A percentile compares a stretch with the other conserved stretches of the same genome.
phyloP scores from a whole-genome alignment of 2,113 vertebrate species.

The Amia ocellicauda region DNA sequence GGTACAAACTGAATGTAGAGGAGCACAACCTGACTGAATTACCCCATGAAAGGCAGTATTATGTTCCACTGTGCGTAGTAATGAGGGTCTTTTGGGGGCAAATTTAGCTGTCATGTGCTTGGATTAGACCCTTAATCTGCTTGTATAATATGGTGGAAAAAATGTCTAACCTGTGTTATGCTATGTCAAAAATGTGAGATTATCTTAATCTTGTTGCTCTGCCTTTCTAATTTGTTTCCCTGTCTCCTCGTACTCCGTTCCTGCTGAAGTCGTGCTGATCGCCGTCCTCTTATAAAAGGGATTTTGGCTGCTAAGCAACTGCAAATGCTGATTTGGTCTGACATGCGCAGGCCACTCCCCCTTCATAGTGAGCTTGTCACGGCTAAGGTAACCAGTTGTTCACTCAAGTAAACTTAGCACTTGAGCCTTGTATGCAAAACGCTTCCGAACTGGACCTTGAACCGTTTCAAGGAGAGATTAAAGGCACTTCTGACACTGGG shows the following conservation, averaged over 20 bases:
- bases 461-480: conserved; percentile 16
- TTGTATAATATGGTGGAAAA: neutral
- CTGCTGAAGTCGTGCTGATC: conserved; percentile 37
- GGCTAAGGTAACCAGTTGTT: conserved; percentile 53
- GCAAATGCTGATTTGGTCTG: conserved; percentile 50
- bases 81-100: neutral
- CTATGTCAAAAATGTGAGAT: conserved; percentile 11
- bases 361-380: conserved; percentile 33
- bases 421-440: conserved; percentile 27
- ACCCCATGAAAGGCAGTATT: neutral
- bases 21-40: neutral
- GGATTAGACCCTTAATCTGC: conserved; percentile 1
- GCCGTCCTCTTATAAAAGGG: conserved; percentile 47
- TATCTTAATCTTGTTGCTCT: conserved; percentile 1
- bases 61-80: neutral
- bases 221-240: conserved; percentile 27
- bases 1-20: neutral
- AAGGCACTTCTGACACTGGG: conserved; percentile 16
- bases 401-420: conserved; percentile 43
- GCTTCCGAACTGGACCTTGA: conserved; percentile 45
- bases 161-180: conserved; percentile 18
- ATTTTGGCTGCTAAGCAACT: conserved; percentile 58
- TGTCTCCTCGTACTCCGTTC: conserved; percentile 13
- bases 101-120: neutral
- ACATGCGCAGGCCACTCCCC: conserved; percentile 42